Conservation (phyloP, 2,888 invertebrate genomes). For the Spodoptera exigua region DNA sequence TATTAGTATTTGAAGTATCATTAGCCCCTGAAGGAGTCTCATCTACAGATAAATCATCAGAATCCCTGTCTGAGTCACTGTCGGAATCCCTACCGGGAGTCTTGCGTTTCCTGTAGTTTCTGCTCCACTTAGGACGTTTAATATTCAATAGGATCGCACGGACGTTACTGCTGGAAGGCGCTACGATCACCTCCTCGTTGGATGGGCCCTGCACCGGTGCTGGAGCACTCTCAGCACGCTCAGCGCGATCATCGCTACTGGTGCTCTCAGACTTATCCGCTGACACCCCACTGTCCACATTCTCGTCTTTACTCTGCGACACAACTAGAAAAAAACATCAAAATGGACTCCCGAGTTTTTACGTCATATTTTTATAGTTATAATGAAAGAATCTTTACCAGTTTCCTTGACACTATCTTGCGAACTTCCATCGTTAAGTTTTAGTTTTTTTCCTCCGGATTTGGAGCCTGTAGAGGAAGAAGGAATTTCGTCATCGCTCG, state of each 20-base stretch:
- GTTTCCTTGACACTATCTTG: constrained; percentile 79
- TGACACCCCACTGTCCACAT: constrained; percentile 83
- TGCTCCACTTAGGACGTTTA: constrained; percentile 71
- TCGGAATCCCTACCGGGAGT: constrained; percentile 80
- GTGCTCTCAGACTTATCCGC: constrained; percentile 86
- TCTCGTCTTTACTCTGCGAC: constrained; percentile 76
- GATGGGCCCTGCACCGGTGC: constrained; percentile 70
- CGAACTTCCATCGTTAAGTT: constrained; percentile 85
- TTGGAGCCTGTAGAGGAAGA: constrained; percentile 73
- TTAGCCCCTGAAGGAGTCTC: constrained; percentile 63
- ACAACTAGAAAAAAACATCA: constrained; percentile 67
- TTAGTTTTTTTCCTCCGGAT: constrained; percentile 81
- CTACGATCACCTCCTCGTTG: constrained; percentile 77
- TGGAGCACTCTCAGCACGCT: constrained; percentile 9
- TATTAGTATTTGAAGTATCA: constrained; percentile 61
- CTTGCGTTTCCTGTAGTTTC: constrained; percentile 82
- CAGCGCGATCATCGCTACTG: constrained; percentile 77
- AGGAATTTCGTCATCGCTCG: constrained; percentile 81
- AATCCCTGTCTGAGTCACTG: constrained; percentile 80
- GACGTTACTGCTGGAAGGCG: constrained; percentile 80
- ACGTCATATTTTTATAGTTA: constrained; percentile 63
- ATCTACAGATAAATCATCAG: constrained; percentile 79
- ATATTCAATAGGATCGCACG: constrained; percentile 78
- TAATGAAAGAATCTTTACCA: constrained; percentile 65
- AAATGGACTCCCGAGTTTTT: constrained; percentile 66